These are phyloP conservation scores for Eilema caniola DNA, from an alignment of 2,888 invertebrate species.

Conservation along the genomic window DNA sequence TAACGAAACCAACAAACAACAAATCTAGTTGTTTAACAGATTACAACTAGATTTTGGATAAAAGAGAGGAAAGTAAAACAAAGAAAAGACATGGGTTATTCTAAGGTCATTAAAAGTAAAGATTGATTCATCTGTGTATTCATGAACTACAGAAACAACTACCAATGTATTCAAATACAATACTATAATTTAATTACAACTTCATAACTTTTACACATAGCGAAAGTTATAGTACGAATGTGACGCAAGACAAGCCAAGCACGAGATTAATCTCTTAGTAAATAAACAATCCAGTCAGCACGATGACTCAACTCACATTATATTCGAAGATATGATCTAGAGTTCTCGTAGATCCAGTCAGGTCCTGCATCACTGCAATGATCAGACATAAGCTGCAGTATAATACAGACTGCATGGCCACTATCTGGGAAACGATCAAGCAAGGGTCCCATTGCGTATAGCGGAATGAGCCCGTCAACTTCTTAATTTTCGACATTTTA, in stretches of 20 bases:
- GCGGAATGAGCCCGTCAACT: slow-evolving; percentile 95
- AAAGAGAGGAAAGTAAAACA: no score
- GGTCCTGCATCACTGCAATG: slow-evolving; percentile 91
- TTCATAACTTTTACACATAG: neutral
- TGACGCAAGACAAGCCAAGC: neutral
- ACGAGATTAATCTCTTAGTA: neutral
- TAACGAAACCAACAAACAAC: no score
- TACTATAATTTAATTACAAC: neutral
- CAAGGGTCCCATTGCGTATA: slow-evolving; percentile 99
- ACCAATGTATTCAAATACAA: neutral
- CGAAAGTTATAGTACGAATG: neutral
- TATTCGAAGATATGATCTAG: slow-evolving; percentile 97
- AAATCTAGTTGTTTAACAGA: no score
- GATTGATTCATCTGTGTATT: no score
- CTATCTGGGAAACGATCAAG: slow-evolving; percentile 96
- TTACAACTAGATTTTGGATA: no score
- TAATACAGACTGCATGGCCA: slow-evolving; percentile 95
- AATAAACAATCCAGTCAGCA: slow-evolving; percentile 2
- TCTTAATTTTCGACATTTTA: slow-evolving; percentile 88
- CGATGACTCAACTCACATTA: slow-evolving; percentile 90
- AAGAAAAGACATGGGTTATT: no score
- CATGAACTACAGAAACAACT: neutral
- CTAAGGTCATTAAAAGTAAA: no score
- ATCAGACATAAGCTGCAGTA: slow-evolving; percentile 93
- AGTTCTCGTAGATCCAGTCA: slow-evolving; percentile 93